Conservation (phyloP, 2,888 invertebrate species). For the Drosophila differens region DNA sequence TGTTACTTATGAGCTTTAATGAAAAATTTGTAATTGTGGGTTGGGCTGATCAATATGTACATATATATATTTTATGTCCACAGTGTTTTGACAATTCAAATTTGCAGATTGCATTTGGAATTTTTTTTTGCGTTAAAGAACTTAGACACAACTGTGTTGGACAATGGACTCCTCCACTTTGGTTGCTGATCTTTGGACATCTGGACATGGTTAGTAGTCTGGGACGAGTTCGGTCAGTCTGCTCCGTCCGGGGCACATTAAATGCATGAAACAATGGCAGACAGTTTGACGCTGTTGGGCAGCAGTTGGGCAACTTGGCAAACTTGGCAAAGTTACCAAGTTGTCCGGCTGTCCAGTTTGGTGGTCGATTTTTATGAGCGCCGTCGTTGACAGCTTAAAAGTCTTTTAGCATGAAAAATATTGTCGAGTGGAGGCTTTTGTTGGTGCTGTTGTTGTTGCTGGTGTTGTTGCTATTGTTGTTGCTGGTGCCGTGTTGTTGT, state of each 20-base stretch:
- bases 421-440: slow-evolving; percentile 59
- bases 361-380: slow-evolving; percentile 79
- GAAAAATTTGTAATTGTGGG: neutral
- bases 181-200: neutral
- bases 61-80: neutral
- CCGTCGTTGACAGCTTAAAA: slow-evolving; percentile 76
- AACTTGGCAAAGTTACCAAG: slow-evolving; percentile 24
- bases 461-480: slow-evolving; percentile 13
- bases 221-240: neutral
- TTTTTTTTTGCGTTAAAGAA: neutral
- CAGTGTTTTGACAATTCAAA: neutral
- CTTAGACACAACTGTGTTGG: neutral
- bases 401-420: slow-evolving; percentile 80
- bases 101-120: neutral
- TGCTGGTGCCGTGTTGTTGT: slow-evolving; percentile 26
- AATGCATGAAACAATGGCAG: slow-evolving; percentile 77
- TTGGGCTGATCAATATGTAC: neutral
- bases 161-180: neutral
- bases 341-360: slow-evolving; percentile 45
- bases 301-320: slow-evolving; percentile 36
- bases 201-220: slow-evolving; percentile 15
- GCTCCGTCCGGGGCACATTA: slow-evolving; percentile 55
- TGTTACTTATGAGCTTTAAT: neutral
- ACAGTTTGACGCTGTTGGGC: slow-evolving; percentile 77
- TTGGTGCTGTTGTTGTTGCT: slow-evolving; percentile 37